These are phyloP conservation scores for Probosciger aterrimus DNA, from an alignment of 2,113 vertebrate species.

Conservation along the genomic window DNA sequence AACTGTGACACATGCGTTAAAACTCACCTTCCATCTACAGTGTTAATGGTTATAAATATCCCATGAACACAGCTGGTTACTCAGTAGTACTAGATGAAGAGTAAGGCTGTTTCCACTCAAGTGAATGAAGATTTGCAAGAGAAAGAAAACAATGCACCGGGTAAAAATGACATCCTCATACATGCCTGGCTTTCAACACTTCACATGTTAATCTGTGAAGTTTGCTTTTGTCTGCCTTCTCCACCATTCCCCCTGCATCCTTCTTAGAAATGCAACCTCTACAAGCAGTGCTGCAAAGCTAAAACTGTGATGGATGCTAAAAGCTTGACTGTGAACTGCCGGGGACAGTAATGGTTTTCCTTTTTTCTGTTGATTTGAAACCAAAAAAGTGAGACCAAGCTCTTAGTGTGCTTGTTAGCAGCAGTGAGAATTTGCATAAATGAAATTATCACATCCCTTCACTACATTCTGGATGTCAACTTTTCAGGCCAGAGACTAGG, in stretches of 20 bases:
- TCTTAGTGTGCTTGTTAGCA: neutral
- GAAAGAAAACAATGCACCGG: neutral
- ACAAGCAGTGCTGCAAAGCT: neutral
- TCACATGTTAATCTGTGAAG: neutral
- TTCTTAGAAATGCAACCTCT: neutral
- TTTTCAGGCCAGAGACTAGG: neutral
- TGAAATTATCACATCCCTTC: neutral
- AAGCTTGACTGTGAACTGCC: neutral
- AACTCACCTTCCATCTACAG: neutral
- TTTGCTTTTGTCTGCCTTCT: neutral
- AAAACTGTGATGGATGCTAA: neutral
- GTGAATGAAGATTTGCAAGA: neutral
- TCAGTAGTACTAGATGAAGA: neutral
- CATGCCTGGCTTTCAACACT: neutral
- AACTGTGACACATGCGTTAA: neutral
- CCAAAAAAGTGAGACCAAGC: neutral
- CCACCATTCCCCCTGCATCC: fast-evolving
- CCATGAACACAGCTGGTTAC: neutral
- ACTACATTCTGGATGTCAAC: neutral
- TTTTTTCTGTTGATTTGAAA: neutral
- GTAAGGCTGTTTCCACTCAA: neutral
- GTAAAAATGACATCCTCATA: neutral
- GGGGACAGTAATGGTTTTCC: neutral
- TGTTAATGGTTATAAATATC: neutral
- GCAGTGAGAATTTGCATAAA: neutral